These are phyloP conservation scores for Drosophila bocqueti DNA, from an alignment of 1,140 invertebrate genomes.

Conservation along the genomic window DNA sequence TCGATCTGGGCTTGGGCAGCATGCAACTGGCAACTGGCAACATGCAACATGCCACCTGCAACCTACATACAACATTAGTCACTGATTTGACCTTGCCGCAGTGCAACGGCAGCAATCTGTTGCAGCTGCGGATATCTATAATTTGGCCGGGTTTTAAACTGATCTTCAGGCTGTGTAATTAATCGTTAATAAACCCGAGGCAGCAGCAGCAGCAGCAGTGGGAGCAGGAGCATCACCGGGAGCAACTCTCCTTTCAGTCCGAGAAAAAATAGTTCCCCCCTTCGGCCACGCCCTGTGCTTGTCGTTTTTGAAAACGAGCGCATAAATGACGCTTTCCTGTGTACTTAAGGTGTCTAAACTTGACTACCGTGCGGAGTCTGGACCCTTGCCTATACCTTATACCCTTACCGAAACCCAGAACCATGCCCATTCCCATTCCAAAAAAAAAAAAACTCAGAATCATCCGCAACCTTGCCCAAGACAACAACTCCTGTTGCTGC, in stretches of 20 bases:
- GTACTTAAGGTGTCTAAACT: constrained; percentile 83
- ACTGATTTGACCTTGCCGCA: constrained; percentile 46
- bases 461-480: constrained; percentile 78
- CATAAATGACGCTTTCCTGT: constrained; percentile 81
- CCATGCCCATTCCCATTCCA: constrained; percentile 18
- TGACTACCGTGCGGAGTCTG: constrained; percentile 67
- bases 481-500: constrained; percentile 30
- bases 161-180: constrained; percentile 65
- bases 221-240: constrained; percentile 10
- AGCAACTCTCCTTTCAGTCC: background rate
- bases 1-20: constrained; percentile 51
- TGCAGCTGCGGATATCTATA: constrained; percentile 48
- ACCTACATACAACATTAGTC: constrained; percentile 29
- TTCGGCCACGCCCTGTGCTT: constrained; percentile 69
- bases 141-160: constrained; percentile 58
- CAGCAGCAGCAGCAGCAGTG: constrained; percentile 7
- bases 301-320: constrained; percentile 76
- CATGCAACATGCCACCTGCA: constrained; percentile 6
- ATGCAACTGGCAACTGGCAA: constrained; percentile 13
- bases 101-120: constrained; percentile 52
- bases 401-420: constrained; percentile 20
- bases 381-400: constrained; percentile 4
- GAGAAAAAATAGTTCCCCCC: background rate
- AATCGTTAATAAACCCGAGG: constrained; percentile 47
- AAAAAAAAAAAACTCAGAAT: constrained; percentile 18